These are phyloP conservation scores for Ormyrus rosae DNA, from an alignment of 2,888 invertebrate species.

Conservation along the genomic window DNA sequence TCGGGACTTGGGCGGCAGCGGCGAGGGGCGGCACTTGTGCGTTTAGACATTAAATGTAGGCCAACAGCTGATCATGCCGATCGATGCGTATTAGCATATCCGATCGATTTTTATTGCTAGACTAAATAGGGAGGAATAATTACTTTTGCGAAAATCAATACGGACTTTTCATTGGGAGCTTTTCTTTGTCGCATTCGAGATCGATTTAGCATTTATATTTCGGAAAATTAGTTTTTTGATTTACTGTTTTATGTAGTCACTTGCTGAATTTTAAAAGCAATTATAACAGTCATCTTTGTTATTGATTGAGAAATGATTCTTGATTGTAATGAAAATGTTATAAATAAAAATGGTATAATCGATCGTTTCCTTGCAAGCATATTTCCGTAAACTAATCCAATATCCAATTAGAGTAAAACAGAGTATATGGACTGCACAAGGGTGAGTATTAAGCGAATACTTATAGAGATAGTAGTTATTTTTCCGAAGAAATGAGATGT, in stretches of 20 bases:
- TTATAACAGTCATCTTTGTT: too few species aligned
- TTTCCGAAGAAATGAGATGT: slow-evolving; percentile 28
- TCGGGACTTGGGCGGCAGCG: slow-evolving; percentile 59
- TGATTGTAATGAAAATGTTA: too few species aligned
- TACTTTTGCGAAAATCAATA: slow-evolving; percentile 16
- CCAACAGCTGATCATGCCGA: slow-evolving; percentile 70
- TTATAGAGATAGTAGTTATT: slow-evolving; percentile 7
- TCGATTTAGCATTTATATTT: background rate
- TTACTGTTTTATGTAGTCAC: too few species aligned
- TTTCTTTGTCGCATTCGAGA: background rate
- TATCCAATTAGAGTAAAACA: background rate
- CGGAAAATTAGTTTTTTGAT: too few species aligned
- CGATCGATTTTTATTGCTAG: slow-evolving; percentile 48
- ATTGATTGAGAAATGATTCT: too few species aligned
- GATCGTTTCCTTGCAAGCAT: background rate
- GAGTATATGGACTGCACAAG: background rate
- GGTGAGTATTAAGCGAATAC: background rate
- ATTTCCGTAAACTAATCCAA: slow-evolving; percentile 2
- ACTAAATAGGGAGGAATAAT: slow-evolving; percentile 31
- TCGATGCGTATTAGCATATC: slow-evolving; percentile 66
- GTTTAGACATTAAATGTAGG: slow-evolving; percentile 61
- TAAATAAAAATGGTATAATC: too few species aligned
- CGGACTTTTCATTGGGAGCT: background rate
- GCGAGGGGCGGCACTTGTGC: slow-evolving; percentile 28
- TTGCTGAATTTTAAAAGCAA: too few species aligned